These are phyloP conservation scores for Phaetusa simplex DNA, from an alignment of 2,113 vertebrate species.

Conservation along the genomic window DNA sequence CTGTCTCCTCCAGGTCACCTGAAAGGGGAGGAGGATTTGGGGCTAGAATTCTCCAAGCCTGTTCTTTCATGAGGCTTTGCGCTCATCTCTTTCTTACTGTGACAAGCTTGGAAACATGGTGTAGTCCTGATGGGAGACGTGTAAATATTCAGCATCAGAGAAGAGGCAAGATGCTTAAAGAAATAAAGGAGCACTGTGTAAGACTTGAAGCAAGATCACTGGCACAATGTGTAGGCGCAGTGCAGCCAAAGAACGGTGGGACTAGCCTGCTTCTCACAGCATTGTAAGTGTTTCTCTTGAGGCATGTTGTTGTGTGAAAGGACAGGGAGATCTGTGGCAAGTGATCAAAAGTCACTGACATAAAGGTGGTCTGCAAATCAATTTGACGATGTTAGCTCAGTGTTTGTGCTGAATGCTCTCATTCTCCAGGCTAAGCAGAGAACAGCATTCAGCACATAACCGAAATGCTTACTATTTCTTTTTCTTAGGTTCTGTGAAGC, in stretches of 20 bases:
- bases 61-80: background rate
- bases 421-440: constrained; percentile 58
- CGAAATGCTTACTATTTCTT: constrained; percentile 59
- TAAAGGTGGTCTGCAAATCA: constrained; percentile 75
- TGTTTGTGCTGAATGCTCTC: constrained; percentile 60
- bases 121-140: background rate
- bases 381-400: constrained; percentile 1
- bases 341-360: background rate
- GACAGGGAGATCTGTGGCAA: background rate
- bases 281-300: background rate
- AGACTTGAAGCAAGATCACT: background rate
- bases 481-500: constrained; percentile 60
- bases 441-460: constrained; percentile 13
- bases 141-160: background rate
- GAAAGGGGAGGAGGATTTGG: background rate
- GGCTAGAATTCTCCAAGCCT: background rate
- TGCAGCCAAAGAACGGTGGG: background rate
- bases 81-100: background rate
- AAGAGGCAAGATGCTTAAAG: background rate
- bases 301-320: background rate
- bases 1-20: background rate
- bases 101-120: background rate
- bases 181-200: background rate
- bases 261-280: background rate
- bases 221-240: background rate